Base-by-base conservation (phyloP, 2,797 vertebrate genomes). In the Momotus momota region DNA sequence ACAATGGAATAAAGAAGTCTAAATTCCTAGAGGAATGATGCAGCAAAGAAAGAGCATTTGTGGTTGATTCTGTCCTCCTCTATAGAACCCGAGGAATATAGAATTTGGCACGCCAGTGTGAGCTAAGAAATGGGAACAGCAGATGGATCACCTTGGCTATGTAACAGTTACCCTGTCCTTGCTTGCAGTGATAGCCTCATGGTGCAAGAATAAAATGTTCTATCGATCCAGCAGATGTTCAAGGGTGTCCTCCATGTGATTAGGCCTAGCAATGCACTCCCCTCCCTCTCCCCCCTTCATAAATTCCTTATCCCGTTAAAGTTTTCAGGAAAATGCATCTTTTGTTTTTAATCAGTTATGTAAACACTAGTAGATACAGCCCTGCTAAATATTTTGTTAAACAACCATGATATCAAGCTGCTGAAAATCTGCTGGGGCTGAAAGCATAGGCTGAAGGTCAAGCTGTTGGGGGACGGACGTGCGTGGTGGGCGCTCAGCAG, bases 151-250 rank as follows among this genome's bases (percentile, higher is more conserved):
- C 86, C 80, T 58, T 90, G 91, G 35, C 78, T 35, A 3, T 38
- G 41, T 40, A 81, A 85, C 26, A 74, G 69, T 57, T 51, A 48
- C 17, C 55, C 72, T 84, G 96, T 75, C 96, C 96, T 98, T 97
- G 83, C 73, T 85, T 17, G 46, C 64, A 92, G 88, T 2, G 91
- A 93, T 71, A 91, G 92, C 93, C 83, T 97, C 73, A n/a, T n/a
- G 80, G 31, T 77, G 71, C 74, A 81, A 60, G 89, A 45, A 90
- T 48, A 40, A 85, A 88, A 86, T 65, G 38, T 97, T 96, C 54
- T 41, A 3, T 25, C 3, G 5, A 6, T 26, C 43, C 72, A 20
- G 19, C 64, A 64, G 40, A 58, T 2, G 7, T 43, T 65, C 60
- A 26, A 27, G 62, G 0, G 0, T 4, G 46, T 75, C 81, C 83